Evolutionary conservation across 1,140 invertebrate species (phyloP).

Genomic region (Helicoverpa armigera): DNA sequence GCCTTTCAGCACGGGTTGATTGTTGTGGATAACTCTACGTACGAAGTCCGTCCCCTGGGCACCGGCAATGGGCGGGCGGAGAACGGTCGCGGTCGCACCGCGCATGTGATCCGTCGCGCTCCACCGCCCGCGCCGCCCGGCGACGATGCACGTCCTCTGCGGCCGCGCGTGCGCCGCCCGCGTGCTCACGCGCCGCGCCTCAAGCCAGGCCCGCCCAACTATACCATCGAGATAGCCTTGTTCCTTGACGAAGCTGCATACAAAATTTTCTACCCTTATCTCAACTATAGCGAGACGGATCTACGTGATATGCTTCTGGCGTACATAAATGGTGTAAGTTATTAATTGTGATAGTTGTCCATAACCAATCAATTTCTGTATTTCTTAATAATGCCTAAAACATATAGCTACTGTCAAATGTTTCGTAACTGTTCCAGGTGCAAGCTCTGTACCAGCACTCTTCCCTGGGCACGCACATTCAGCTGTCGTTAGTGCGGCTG

Average conservation of each 20-base stretch:
- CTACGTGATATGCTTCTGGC: constrained; percentile 91
- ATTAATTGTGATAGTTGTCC: not conserved
- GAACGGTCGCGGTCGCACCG: constrained; percentile 66
- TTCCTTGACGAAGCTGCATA: constrained; percentile 92
- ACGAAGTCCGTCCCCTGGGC: constrained; percentile 89
- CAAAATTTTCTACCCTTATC: constrained; percentile 90
- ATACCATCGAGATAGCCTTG: constrained; percentile 90
- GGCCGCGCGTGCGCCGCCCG: constrained; percentile 62
- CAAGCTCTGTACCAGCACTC: constrained; percentile 93
- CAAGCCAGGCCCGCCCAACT: constrained; percentile 75
- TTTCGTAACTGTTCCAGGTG: constrained; percentile 81
- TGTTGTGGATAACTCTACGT: constrained; percentile 88
- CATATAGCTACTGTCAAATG: constrained; percentile 18
- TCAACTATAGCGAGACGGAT: constrained; percentile 88
- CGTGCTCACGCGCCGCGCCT: constrained; percentile 61
- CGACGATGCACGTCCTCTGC: constrained; percentile 71
- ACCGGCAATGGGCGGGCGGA: constrained; percentile 67
- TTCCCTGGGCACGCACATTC: constrained; percentile 89
- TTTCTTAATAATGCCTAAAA: not conserved
- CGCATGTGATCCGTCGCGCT: constrained; percentile 88
- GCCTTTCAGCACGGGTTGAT: constrained; percentile 88
- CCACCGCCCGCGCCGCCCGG: constrained; percentile 72
- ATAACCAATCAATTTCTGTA: no score
- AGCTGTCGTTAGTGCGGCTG: constrained; percentile 90
- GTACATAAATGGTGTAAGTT: constrained; percentile 91